A percentile compares a stretch with the other conserved stretches of the same genome.
Evolutionary conservation across 2,888 invertebrate genomes (phyloP).

Genomic region (Acanthosepion pharaonis): DNA sequence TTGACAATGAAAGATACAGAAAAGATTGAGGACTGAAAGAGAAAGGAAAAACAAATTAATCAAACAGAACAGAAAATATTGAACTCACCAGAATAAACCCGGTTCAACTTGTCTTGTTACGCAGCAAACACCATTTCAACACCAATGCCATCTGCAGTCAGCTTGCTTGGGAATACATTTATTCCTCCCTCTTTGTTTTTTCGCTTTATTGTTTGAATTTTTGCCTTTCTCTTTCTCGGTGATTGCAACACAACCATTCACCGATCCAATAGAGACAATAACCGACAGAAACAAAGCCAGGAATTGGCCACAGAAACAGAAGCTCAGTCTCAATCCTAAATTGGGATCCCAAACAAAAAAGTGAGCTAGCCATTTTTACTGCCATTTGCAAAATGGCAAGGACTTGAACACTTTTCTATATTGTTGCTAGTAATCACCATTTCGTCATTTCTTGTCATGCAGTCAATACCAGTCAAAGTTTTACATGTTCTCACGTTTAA

Average conservation of each 20-base stretch:
- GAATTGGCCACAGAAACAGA: neutral
- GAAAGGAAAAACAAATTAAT: neutral
- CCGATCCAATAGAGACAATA: neutral
- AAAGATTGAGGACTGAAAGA: neutral
- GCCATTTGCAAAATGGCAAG: neutral
- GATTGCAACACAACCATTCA: neutral
- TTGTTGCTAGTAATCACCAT: neutral
- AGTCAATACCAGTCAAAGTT: neutral
- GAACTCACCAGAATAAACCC: slow-evolving; percentile 45
- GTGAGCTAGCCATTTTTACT: neutral
- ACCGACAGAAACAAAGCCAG: neutral
- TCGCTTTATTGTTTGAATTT: neutral
- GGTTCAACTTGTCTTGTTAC: slow-evolving; percentile 17
- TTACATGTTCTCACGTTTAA: neutral
- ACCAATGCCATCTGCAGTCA: slow-evolving; percentile 38
- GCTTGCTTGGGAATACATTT: slow-evolving; percentile 35
- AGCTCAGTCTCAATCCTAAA: slow-evolving; percentile 20
- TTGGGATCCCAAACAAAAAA: neutral
- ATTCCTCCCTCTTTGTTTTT: slow-evolving; percentile 25
- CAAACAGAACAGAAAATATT: slow-evolving; percentile 38
- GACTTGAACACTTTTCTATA: neutral
- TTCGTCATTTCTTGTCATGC: neutral
- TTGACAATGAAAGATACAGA: neutral
- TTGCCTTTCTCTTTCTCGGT: slow-evolving; percentile 15
- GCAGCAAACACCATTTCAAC: slow-evolving; percentile 43